Conservation (phyloP, 2,888 invertebrate genomes). For the Sthenelais limicola region DNA sequence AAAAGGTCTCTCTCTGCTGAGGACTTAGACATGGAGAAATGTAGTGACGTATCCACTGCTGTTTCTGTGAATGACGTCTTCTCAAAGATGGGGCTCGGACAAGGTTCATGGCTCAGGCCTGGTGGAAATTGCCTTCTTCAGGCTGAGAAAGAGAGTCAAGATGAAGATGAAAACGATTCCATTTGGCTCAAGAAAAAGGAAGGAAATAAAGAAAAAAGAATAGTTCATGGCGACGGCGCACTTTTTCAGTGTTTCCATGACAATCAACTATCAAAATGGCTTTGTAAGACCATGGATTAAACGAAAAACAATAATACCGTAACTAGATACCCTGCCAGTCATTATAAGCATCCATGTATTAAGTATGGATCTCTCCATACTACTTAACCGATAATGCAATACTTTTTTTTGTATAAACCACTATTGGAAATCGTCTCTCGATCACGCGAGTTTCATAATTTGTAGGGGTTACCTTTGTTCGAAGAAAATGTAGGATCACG, state of each 20-base stretch:
- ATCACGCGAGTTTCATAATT: too few species aligned
- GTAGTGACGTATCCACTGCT: neutral
- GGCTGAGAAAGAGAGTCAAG: neutral
- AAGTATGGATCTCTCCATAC: too few species aligned
- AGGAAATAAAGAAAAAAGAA: neutral
- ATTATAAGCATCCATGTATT: too few species aligned
- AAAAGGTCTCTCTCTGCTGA: slow-evolving; percentile 15
- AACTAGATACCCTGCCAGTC: too few species aligned
- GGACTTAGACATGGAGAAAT: slow-evolving; percentile 10
- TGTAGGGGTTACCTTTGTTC: too few species aligned
- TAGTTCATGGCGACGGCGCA: neutral
- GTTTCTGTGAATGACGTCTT: slow-evolving; percentile 7
- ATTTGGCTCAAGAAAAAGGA: slow-evolving; percentile 25
- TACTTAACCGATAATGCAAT: too few species aligned
- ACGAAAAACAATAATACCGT: too few species aligned
- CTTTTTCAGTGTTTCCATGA: slow-evolving; percentile 23
- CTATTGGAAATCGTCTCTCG: too few species aligned
- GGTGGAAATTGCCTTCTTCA: slow-evolving; percentile 3
- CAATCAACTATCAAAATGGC: neutral
- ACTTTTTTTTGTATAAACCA: too few species aligned
- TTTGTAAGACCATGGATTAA: slow-evolving; percentile 5
- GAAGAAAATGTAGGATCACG: too few species aligned
- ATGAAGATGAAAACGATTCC: slow-evolving; percentile 31
- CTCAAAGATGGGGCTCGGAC: slow-evolving; percentile 21
- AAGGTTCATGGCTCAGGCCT: slow-evolving; percentile 14